Base-by-base conservation (phyloP, 2,113 vertebrate species). In the Gadus chalcogrammus region DNA sequence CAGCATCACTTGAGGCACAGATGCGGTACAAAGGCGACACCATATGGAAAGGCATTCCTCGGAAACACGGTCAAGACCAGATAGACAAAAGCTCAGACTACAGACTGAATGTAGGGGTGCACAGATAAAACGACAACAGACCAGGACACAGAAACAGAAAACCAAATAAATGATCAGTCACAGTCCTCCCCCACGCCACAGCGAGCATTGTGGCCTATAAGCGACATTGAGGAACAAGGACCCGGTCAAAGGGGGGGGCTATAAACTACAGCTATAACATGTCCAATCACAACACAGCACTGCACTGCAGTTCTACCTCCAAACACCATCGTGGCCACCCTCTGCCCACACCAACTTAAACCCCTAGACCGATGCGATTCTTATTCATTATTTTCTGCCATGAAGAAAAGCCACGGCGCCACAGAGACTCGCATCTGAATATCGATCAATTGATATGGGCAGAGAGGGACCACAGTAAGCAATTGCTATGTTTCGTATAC, bases 121-220 rank as follows among this genome's bases (percentile, higher is more conserved):
- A 86, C 80, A 84, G 74, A 90, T 71, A 87, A 74, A 7, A 42
- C 9, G 22, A 64, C 7, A 81, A 85, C 85, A 79, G 31, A 80
- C 79, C 84, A 86, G 84, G 85, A 91, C 86, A 91, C 80, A 79
- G 85, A 80, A 88, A 48, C 86, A 76, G 70, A 48, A 84, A 78
- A 86, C 24, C 80, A 69, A 78, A 83, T 9, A 48, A 78, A 67
- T 58, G 55, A 17, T 58, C 61, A 71, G 69, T 71, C 80, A 85
- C 85, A 81, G 1, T 85, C 80, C 82, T 84, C 71, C 85, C 82
- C 84, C 87, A 87, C 16, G 66, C 89, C 88, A 90, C 87, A 89
- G 84, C 87, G 88, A 70, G 89, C 89, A 90, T 90, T 90, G 89
- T 89, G 89, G 89, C 86, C 88, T 86, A 87, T 61, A 48, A 48